Conservation (phyloP, 2,888 invertebrate species). For the Therioaphis trifolii region DNA sequence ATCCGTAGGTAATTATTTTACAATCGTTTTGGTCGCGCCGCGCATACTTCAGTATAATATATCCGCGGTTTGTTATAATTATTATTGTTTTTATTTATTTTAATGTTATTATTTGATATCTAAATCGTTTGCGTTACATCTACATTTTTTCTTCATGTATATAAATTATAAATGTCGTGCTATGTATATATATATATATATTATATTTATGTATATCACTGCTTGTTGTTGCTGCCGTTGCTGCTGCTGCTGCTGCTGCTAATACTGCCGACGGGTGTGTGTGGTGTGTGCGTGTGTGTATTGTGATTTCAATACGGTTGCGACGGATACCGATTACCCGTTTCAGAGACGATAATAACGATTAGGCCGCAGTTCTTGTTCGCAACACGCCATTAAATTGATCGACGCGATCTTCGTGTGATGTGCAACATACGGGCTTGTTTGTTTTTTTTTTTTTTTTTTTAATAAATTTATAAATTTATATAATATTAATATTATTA, state of each 20-base stretch:
- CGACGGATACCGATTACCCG: neutral
- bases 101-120: neutral
- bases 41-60: too few relatives aligned
- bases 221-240: too few relatives aligned
- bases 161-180: too few relatives aligned
- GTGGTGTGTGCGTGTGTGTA: neutral
- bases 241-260: neutral
- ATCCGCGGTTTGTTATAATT: too few relatives aligned
- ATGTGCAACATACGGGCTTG: neutral
- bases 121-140: neutral
- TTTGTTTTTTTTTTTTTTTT: too few relatives aligned
- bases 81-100: neutral
- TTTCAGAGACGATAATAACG: neutral
- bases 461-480: too few relatives aligned
- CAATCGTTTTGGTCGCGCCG: too few relatives aligned
- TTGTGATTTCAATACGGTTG: too few relatives aligned
- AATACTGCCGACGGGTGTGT: slow-evolving; percentile 13
- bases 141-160: too few relatives aligned
- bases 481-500: too few relatives aligned
- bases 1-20: too few relatives aligned
- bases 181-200: neutral
- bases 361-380: neutral
- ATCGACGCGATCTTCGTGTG: neutral
- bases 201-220: too few relatives aligned
- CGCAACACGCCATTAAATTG: neutral